Evolutionary conservation across 2,797 vertebrate species (phyloP).

Genomic region (Gallirallus australis): DNA sequence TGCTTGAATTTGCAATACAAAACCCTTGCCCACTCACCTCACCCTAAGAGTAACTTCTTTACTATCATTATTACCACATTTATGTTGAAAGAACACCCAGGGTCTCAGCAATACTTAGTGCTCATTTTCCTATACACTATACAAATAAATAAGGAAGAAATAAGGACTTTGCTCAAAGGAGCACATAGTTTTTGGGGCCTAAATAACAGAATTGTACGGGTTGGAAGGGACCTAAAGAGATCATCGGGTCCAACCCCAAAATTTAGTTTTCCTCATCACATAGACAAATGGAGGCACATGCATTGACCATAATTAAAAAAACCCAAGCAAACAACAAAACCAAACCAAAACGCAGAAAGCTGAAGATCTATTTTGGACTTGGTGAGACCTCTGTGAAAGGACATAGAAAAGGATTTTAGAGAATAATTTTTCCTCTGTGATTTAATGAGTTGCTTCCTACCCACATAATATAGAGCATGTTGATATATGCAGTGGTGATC

Average conservation of each 20-base stretch:
- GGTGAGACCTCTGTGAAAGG: background rate
- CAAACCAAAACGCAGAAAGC: background rate
- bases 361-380: background rate
- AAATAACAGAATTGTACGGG: background rate
- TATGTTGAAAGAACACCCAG: background rate
- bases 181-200: background rate
- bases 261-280: background rate
- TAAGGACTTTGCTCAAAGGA: background rate
- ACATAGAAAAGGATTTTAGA: background rate
- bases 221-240: too few species aligned
- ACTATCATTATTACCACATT: background rate
- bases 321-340: background rate
- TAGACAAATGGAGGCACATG: fast-evolving
- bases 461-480: background rate
- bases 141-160: background rate
- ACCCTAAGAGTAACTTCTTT: background rate
- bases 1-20: background rate
- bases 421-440: background rate
- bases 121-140: background rate
- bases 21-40: background rate
- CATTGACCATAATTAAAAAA: background rate
- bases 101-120: background rate
- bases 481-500: background rate
- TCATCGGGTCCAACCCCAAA: too few species aligned
- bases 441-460: background rate